Evolutionary conservation across 2,113 vertebrate genomes (phyloP).

Genomic region (Cavia aperea): DNA sequence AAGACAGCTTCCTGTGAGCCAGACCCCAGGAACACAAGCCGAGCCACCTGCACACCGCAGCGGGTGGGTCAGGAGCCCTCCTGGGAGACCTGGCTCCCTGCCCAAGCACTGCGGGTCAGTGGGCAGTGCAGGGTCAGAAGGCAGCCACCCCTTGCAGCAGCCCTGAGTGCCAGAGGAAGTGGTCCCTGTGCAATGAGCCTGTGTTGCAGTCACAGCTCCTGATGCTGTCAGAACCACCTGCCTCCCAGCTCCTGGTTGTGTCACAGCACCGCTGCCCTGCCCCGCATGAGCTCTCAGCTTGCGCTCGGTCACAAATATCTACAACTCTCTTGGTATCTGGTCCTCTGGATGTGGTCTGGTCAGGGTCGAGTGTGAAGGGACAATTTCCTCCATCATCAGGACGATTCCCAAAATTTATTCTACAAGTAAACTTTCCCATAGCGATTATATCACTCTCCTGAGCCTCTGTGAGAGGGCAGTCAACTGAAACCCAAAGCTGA

Average conservation of each 20-base stretch:
- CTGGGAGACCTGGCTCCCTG: rapidly evolving
- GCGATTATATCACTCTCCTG: not conserved
- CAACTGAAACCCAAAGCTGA: not conserved
- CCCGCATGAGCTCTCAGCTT: not conserved
- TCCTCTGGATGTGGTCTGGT: not conserved
- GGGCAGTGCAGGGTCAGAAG: not conserved
- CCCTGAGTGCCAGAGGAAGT: not conserved
- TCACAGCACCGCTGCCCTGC: not conserved
- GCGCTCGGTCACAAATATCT: not conserved
- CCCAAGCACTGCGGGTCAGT: not conserved
- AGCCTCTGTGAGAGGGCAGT: not conserved
- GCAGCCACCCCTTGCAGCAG: not conserved
- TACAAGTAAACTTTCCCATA: not conserved
- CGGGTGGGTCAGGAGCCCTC: rapidly evolving
- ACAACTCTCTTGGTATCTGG: not conserved
- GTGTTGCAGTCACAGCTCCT: no score
- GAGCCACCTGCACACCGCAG: rapidly evolving
- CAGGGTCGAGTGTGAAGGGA: not conserved
- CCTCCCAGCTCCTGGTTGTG: not conserved
- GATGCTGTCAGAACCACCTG: not conserved
- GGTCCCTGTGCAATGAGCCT: not conserved
- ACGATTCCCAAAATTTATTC: not conserved
- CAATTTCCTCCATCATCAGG: not conserved
- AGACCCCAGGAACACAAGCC: not conserved
- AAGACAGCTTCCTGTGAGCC: not conserved